Evolutionary conservation across 2,113 vertebrate genomes (phyloP).

Genomic region (Campylorhamphus procurvoides): DNA sequence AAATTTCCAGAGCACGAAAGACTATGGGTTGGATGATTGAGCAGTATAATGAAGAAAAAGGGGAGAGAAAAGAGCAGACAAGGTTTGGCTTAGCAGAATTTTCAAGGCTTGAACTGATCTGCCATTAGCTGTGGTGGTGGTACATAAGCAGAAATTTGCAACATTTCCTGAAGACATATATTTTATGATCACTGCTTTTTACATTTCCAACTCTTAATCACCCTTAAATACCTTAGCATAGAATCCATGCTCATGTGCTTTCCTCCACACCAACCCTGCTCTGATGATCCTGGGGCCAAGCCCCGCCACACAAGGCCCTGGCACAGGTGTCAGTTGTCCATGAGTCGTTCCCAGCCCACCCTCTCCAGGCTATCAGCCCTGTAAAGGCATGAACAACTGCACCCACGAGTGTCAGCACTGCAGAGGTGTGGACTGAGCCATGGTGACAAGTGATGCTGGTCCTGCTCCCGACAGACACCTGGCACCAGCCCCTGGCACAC

Average conservation of each 20-base stretch:
- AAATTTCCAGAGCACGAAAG: conserved; percentile 2
- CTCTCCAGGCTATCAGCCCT: accelerated
- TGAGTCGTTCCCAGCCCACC: not conserved
- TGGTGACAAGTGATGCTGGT: accelerated
- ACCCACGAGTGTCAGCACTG: not conserved
- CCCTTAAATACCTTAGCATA: not conserved
- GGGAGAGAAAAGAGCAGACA: not conserved
- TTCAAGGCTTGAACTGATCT: not conserved
- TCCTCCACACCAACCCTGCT: not conserved
- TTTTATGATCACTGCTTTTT: not conserved
- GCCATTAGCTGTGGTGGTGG: not conserved
- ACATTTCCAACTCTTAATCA: not conserved
- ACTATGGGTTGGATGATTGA: not conserved
- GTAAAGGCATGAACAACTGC: accelerated
- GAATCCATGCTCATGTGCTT: accelerated
- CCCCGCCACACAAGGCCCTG: not conserved
- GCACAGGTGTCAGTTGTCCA: accelerated
- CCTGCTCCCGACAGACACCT: accelerated
- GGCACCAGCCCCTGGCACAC: not conserved
- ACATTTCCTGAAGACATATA: not conserved
- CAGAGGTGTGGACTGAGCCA: not conserved
- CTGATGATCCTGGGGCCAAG: not conserved
- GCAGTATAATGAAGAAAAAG: not conserved
- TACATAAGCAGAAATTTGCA: not conserved
- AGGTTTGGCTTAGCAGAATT: not conserved